phyloP scores from a whole-genome alignment of 2,797 vertebrate species.

The Oreortyx pictus region DNA sequence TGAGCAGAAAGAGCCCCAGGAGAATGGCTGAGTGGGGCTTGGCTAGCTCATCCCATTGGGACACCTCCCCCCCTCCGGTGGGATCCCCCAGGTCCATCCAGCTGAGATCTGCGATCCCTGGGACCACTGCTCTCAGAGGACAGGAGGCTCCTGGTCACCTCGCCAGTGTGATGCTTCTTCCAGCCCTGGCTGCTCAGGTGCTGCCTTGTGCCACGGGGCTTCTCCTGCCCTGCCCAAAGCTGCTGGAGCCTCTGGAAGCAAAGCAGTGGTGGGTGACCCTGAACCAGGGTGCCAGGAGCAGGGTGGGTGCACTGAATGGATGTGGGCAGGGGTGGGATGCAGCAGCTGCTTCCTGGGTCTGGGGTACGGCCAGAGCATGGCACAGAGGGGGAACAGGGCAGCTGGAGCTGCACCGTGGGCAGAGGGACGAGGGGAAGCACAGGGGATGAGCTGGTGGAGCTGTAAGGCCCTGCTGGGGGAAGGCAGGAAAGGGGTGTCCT shows the following conservation, averaged over 20 bases:
- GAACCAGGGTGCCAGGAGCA: not conserved
- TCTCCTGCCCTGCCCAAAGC: not conserved
- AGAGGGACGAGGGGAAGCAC: not conserved
- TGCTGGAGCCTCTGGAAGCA: not conserved
- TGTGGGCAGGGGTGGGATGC: not conserved
- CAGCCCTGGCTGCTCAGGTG: not conserved
- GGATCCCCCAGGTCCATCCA: not conserved
- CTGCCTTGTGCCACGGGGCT: not conserved
- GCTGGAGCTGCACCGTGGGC: not conserved
- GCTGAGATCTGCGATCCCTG: not conserved
- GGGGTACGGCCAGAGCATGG: not conserved
- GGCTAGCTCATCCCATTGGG: not conserved
- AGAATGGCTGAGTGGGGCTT: not conserved
- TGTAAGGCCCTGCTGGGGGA: not conserved
- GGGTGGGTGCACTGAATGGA: fast-evolving
- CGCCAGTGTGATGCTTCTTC: not conserved
- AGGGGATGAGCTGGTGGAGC: not conserved
- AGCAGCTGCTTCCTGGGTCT: not conserved
- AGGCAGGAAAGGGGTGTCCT: not conserved
- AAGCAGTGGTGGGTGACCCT: not conserved
- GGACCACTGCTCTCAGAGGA: not conserved
- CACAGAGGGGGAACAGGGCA: not conserved
- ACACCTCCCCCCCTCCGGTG: not conserved
- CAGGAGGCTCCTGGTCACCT: not conserved
- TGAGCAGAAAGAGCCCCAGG: not conserved